A percentile compares a stretch with the other conserved stretches of the same genome.
These are phyloP conservation scores for Pongo pygmaeus DNA, from an alignment of 2,113 vertebrate species.

Conservation along the genomic window DNA sequence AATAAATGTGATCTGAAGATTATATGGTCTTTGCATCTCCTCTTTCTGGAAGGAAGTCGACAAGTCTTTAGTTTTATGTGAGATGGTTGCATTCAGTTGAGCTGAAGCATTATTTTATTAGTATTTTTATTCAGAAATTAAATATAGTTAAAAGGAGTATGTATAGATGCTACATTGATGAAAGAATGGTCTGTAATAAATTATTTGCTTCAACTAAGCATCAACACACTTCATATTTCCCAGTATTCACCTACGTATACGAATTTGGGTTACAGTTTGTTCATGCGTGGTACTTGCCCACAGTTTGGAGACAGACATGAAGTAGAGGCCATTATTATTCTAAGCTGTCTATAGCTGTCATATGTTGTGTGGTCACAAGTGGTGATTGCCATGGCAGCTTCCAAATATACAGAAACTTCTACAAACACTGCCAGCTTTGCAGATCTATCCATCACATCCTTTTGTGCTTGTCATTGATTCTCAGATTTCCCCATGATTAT, in stretches of 20 bases:
- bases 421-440: not conserved
- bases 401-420: not conserved
- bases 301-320: not conserved
- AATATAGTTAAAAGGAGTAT: not conserved
- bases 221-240: not conserved
- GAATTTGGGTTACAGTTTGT: not conserved
- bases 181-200: not conserved
- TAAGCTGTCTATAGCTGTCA: not conserved
- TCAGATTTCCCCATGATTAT: not conserved
- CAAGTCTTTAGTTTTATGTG: not conserved
- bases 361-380: not conserved
- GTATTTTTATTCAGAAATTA: not conserved
- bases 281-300: not conserved
- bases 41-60: not conserved
- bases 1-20: not conserved
- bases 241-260: not conserved
- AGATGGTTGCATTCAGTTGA: not conserved
- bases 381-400: not conserved
- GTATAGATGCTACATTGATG: not conserved
- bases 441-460: too few species aligned
- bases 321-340: not conserved
- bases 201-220: not conserved
- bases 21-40: not conserved
- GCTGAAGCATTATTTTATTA: not conserved
- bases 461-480: not conserved